Evolutionary conservation across 2,113 vertebrate genomes (phyloP), one percentile per base, ranked within the genome.

Genomic region (Seriola dumerili): DNA sequence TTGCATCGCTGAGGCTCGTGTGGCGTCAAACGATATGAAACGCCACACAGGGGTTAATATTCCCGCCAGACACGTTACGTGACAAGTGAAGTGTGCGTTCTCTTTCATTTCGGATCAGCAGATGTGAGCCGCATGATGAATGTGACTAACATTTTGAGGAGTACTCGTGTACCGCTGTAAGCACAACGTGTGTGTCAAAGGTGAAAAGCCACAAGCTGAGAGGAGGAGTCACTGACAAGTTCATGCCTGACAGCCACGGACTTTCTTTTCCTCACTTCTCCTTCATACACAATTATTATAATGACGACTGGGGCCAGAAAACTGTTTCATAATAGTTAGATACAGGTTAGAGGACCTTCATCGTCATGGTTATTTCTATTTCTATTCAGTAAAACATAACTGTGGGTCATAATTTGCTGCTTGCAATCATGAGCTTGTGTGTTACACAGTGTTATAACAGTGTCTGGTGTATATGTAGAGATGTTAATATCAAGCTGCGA

Each of bases 141-240:
- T 59, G 42, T 38, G 55, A 32, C 5, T n/a, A 46, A 50, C 32
- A 34, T 72, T 78, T 63, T 13, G n/a, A 68, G 71, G 62, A 78
- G 79, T 80, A 62, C 63, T 70, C 61, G 88, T 80, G 54, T 19
- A 21, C 5, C 4, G 23, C 64, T 36, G 57, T 63, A 61, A 68
- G 64, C 65, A 77, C 0, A 29, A 23, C 13, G 16, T 17, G 55
- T 8, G 50, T 62, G 78, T 86, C 44, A 76, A 76, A 84, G 80
- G 78, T 86, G 72, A 76, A 65, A 74, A 69, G 50, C 71, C 67
- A 69, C 57, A 58, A 76, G 71, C 71, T 80, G 75, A 67, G 59
- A 84, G 25, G 74, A 58, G 66, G 34, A 78, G 61, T 72, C 23
- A 17, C 46, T 29, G 23, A 40, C 42, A 50, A 55, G 40, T 42